Evolutionary conservation across 2,113 vertebrate species (phyloP), one percentile per base, ranked within the genome.

Genomic region (Camelus bactrianus): DNA sequence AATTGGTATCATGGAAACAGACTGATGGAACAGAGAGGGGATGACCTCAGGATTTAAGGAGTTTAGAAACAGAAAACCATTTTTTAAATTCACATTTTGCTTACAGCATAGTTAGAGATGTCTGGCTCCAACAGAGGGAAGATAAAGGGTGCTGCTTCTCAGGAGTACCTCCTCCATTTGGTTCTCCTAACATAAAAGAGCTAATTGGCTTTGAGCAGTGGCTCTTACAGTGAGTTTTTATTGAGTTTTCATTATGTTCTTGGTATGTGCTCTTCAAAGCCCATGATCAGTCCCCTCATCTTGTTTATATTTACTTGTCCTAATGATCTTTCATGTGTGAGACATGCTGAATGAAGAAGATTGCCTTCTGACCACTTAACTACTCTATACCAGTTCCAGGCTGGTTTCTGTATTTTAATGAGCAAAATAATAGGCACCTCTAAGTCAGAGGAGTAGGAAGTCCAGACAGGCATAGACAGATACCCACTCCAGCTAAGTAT

Each of bases 401-500:
- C n/a, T 82, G 46, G 72, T 60, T 79, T 93, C 58, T 75, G n/a
- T 67, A 60, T 76, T 80, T 86, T n/a, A 62, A 35, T 22, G 30
- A 92, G 87, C 65, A 64, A 62, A 79, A 76, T 77, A 42, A 42
- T 17, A 93, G 79, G 69, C 65, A 73, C 10, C 22, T 70, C 54
- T 46, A 73, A 79, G 79, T 70, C 48, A 75, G 50, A 50, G 4
- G 52, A 76, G 54, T 19, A 70, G 38, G 38, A 42, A 42, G 38
- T 6, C 2, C 20, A 94, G 82, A 77, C 93, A 95, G 97, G 97
- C 85, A 93, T 26, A 79, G 94, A 95, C 93, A 94, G 67, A 96
- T 93, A 93, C 67, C 62, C n/a, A 69, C 28, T 89, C 73, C 28
- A n/a, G 52, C 72, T 94, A 96, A 94, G 93, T 76, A 86, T 77